Evolutionary conservation across 2,797 vertebrate genomes (phyloP), one percentile per base, ranked within the genome.

Genomic region (Bufotes viridis): DNA sequence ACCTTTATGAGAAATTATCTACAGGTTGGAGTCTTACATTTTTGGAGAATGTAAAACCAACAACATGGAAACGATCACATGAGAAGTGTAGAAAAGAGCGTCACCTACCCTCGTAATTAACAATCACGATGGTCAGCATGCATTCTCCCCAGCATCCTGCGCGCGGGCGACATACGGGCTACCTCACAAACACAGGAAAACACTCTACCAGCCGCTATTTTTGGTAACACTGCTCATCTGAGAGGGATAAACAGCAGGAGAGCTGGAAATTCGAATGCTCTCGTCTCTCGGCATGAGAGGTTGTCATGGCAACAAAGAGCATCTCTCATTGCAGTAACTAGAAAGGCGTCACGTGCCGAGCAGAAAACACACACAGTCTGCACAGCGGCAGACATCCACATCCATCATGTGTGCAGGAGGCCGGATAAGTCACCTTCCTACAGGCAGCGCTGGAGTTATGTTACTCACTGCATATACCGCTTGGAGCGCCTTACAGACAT

Each of bases 241-340:
- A 92, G 90, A 18, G 88, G 91, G 90, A 89, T 74, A 87, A 87
- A 90, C 90, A 91, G 81, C 87, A 88, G 91, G 91, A 91, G 84
- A 93, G 86, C 49, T 81, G 90, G 88, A 90, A 91, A 88, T 94
- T 93, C 92, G 90, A 93, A 93, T 85, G 92, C 89, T 92, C 92
- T n/a, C 90, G 90, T 92, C 90, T 90, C 92, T 91, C 93, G 91
- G 93, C 60, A 90, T 84, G 92, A 90, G 93, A 89, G 91, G 95
- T 96, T 95, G 96, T 93, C 96, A 96, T 96, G 94, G 94, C 94
- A 96, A 97, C 96, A 87, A 90, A 92, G 91, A 87, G 92, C 87
- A 49, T 92, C 90, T 90, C 93, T 92, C 91, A 92, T 42, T 91
- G 88, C 90, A 0, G 74, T 91, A 92, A 51, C 93, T 91, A 89